Conservation (phyloP, 2,113 vertebrate genomes). For the Lamprotornis superbus region DNA sequence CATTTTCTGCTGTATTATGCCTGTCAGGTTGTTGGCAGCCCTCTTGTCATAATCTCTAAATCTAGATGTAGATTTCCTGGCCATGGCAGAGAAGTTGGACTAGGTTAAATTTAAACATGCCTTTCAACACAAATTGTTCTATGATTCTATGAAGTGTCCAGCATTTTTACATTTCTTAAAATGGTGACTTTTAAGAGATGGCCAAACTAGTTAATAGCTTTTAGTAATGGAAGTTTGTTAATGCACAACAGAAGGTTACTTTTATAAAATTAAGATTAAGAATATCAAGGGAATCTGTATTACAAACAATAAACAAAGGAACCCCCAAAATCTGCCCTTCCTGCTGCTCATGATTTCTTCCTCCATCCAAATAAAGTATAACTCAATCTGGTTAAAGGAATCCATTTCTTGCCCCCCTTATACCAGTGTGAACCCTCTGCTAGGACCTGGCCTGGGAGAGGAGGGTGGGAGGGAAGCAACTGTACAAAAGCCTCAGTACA, state of each 20-base stretch:
- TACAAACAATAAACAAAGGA: background rate
- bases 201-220: background rate
- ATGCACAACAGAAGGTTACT: background rate
- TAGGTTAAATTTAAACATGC: background rate
- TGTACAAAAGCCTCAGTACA: background rate
- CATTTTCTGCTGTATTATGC: background rate
- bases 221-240: background rate
- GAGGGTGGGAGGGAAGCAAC: background rate
- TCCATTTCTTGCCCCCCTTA: background rate
- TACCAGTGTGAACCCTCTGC: background rate
- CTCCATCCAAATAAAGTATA: background rate
- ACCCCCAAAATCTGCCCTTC: accelerated
- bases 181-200: background rate
- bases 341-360: accelerated
- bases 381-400: background rate
- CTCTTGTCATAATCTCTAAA: background rate
- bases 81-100: too few species aligned
- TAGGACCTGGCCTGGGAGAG: background rate
- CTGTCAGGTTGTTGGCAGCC: background rate
- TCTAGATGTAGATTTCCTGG: background rate
- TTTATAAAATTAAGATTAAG: background rate
- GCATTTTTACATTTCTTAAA: background rate
- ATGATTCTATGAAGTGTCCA: background rate
- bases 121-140: background rate
- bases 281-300: background rate